A percentile compares a stretch with the other conserved stretches of the same genome.
phyloP scores from a whole-genome alignment of 2,888 invertebrate species.

The Drosophila parthenogenetica region DNA sequence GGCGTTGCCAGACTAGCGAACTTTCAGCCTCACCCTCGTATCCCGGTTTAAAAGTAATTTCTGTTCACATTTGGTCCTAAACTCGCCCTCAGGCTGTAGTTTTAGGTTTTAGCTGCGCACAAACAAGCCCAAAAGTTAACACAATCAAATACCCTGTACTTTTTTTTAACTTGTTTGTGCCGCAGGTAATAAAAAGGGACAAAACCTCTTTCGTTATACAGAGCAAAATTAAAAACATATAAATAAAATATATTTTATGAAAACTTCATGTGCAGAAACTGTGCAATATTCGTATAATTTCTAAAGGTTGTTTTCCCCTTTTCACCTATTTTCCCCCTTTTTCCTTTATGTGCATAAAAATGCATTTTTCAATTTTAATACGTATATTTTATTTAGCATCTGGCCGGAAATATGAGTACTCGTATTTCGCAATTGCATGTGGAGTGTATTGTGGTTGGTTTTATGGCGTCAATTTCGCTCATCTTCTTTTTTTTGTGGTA shows the following conservation, averaged over 20 bases:
- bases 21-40: neutral
- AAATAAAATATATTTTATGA: conserved; percentile 21
- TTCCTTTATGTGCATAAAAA: conserved; percentile 43
- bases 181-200: conserved; percentile 34
- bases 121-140: conserved; percentile 60
- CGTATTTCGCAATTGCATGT: conserved; percentile 21
- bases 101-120: conserved; percentile 49
- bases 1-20: too few relatives aligned
- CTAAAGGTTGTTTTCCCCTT: conserved; percentile 33
- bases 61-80: conserved; percentile 58
- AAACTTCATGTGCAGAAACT: conserved; percentile 42
- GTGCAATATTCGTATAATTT: conserved; percentile 51
- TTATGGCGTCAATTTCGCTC: conserved; percentile 29
- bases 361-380: conserved; percentile 61
- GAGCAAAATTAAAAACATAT: conserved; percentile 30
- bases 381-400: conserved; percentile 69
- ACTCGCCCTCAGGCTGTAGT: conserved; percentile 60
- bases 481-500: neutral
- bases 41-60: conserved; percentile 20
- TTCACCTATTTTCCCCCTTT: neutral
- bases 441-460: conserved; percentile 37
- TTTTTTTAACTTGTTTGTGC: conserved; percentile 20
- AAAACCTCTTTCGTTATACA: conserved; percentile 30
- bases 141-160: conserved; percentile 25
- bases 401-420: conserved; percentile 32